These are phyloP conservation scores for Globodera rostochiensis DNA, from an alignment of 1,140 invertebrate genomes.

Conservation along the genomic window DNA sequence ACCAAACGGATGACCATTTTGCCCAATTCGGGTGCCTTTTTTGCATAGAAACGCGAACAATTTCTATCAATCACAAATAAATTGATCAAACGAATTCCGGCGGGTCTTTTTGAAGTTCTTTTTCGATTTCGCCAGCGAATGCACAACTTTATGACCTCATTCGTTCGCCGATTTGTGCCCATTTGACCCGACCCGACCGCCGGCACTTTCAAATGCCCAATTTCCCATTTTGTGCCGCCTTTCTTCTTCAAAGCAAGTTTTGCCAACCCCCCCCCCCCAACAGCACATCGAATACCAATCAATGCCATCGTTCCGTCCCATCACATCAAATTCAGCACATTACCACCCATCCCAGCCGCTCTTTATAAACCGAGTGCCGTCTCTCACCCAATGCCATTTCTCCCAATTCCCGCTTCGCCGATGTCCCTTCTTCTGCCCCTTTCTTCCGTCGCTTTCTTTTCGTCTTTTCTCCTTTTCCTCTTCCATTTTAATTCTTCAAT, in stretches of 20 bases:
- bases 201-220: too few relatives aligned
- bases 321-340: too few relatives aligned
- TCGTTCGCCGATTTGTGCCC: too few relatives aligned
- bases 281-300: too few relatives aligned
- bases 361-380: too few relatives aligned
- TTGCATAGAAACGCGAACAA: not conserved
- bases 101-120: not conserved
- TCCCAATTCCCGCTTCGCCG: not conserved
- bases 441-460: too few relatives aligned
- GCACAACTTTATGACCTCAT: not conserved
- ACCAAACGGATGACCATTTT: not conserved
- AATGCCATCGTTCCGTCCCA: too few relatives aligned
- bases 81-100: not conserved
- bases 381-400: not conserved
- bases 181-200: not conserved
- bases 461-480: not conserved
- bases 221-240: too few relatives aligned
- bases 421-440: not conserved
- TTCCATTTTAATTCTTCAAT: not conserved
- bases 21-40: not conserved
- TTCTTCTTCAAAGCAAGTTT: too few relatives aligned
- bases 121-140: not conserved
- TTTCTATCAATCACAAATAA: not conserved
- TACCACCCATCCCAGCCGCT: too few relatives aligned
- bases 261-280: too few relatives aligned